A percentile compares a stretch with the other conserved stretches of the same genome.
Evolutionary conservation across 2,797 vertebrate species (phyloP).

Genomic region (Rhodeus uyekii): DNA sequence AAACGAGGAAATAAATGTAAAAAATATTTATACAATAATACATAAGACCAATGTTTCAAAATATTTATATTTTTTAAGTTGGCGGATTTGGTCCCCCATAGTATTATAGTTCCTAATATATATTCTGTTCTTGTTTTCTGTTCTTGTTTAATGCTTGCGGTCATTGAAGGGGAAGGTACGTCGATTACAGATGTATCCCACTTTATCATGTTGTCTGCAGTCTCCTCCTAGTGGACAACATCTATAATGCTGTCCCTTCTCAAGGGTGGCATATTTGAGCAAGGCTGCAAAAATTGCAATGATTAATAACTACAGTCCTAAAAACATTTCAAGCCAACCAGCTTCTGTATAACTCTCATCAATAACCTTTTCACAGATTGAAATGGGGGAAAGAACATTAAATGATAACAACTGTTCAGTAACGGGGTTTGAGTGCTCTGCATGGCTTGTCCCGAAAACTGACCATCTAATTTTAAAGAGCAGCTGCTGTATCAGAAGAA

Average conservation of each 20-base stretch:
- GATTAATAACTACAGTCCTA: constrained; percentile 16
- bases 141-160: constrained; percentile 81
- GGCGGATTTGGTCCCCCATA: neutral
- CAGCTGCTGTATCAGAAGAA: constrained; percentile 68
- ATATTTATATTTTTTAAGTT: neutral
- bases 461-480: constrained; percentile 63
- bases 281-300: constrained; percentile 37
- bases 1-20: neutral
- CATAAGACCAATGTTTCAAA: neutral
- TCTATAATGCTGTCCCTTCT: constrained; percentile 44
- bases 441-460: constrained; percentile 71
- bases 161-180: constrained; percentile 83
- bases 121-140: constrained; percentile 81
- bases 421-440: constrained; percentile 66
- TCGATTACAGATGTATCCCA: constrained; percentile 63
- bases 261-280: constrained; percentile 32
- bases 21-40: neutral
- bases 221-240: constrained; percentile 51
- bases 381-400: constrained; percentile 67
- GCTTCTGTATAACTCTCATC: neutral
- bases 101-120: constrained; percentile 64
- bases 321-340: neutral
- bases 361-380: constrained; percentile 30
- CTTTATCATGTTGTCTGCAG: constrained; percentile 59
- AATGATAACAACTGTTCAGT: constrained; percentile 58